Evolutionary conservation across 2,113 vertebrate species (phyloP), one percentile per base, ranked within the genome.

Genomic region (Callithrix jacchus): DNA sequence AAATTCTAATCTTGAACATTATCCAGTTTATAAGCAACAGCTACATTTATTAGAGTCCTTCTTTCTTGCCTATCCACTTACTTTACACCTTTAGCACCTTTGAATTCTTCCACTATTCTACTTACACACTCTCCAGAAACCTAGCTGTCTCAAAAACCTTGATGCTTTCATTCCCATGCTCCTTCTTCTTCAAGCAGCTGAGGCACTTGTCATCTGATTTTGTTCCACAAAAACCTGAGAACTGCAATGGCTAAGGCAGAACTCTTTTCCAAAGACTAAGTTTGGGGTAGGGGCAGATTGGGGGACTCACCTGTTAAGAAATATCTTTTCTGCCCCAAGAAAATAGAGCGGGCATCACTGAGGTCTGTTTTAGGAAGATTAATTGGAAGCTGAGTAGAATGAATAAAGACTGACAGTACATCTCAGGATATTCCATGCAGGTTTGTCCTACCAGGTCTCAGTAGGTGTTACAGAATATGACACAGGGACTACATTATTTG

Each of bases 131-230:
- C 23, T 42, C 37, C 12, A 58, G 35, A 90, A 71, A 56, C 40
- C 68, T 3, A 30, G 9, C 37, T 45, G 10, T 16, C 80, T 40
- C 23, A 10, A 6, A 49, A 56, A 10, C 45, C 8, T 71, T 40
- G 47, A 6, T 61, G 0, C 47, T 25, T 86, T 47, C 56, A 64
- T 52, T n/a, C 30, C 21, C 0, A 0, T 58, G 1, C 10, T 0
- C 37, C 58, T 49, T 45, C 54, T 56, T 47, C 49, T 47, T 2
- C 25, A 37, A 25, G 66, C 9, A n/a, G 32, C 2, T 32, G 70
- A 49, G 20, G 35, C 8, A 3, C 5, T 40, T 25, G 17, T 12
- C 16, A 52, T 37, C 25, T 79, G 35, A 1, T 30, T 82, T 49
- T 61, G 11, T 27, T 58, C 82, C 40, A 5, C 2, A 16, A 27